Evolutionary conservation across 23 tunicate species (phyloP).

Genomic region (Ascidia mentula): DNA sequence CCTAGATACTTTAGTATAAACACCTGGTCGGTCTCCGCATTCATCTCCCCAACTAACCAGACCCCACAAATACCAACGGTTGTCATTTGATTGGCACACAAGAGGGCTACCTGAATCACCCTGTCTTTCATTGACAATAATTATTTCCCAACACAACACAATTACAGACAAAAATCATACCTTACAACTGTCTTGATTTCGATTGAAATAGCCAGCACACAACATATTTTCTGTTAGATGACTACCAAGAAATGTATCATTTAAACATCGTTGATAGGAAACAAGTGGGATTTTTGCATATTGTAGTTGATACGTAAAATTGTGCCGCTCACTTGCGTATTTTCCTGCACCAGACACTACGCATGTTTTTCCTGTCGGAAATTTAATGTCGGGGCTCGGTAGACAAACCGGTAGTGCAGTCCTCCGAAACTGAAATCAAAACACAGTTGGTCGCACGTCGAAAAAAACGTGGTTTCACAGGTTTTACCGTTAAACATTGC

Average conservation of each 20-base stretch:
- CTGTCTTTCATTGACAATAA: background rate
- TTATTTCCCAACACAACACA: background rate
- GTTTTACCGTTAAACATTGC: background rate
- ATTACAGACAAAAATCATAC: slow-evolving; percentile 7
- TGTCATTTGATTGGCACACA: background rate
- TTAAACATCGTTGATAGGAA: background rate
- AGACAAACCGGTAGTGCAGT: background rate
- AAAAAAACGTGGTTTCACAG: background rate
- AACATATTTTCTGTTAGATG: slow-evolving; percentile 7
- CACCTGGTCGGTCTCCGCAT: slow-evolving; percentile 25
- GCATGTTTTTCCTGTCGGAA: background rate
- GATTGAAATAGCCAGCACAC: slow-evolving; percentile 26
- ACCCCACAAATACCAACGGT: slow-evolving; percentile 23
- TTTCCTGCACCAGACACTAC: background rate
- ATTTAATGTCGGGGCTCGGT: background rate
- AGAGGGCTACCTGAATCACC: slow-evolving; percentile 13
- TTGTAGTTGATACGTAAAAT: background rate
- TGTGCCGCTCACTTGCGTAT: too few relatives aligned
- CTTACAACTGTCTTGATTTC: slow-evolving; percentile 12
- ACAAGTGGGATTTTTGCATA: slow-evolving; percentile 4
- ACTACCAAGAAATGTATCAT: slow-evolving; percentile 6
- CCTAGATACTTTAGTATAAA: slow-evolving; percentile 21
- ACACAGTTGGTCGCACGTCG: background rate
- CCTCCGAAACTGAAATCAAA: background rate
- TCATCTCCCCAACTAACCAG: slow-evolving; percentile 28